Evolutionary conservation across 2,888 invertebrate species (phyloP), one percentile per base, ranked within the genome.

Genomic region (Leptinotarsa juncta): DNA sequence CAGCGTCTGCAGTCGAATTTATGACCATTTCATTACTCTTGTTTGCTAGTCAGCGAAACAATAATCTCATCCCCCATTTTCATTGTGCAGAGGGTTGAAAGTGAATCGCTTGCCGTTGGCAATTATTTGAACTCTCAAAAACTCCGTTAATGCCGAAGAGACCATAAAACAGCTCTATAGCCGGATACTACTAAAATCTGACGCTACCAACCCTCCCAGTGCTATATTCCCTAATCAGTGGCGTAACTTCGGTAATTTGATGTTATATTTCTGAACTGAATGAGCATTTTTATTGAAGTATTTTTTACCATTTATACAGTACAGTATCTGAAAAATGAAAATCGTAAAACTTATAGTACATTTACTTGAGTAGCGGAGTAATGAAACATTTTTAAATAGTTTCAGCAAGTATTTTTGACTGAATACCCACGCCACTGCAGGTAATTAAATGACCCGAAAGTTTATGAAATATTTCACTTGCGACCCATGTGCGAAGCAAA

Each of bases 11-110:
- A 42, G 62, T 12, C 3, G 16, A 62, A 26, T 62, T 62, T 62
- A 62, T 62, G 7, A 42, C n/a, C 62, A n/a, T 62, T 62, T 62
- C 42, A 62, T 62, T 62, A 62, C 42, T 62, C 16, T 62, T 62
- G 42, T 62, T 62, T 62, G 62, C 15, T 32, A 62, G 32, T 26
- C 62, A 18, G 16, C 16, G 32, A 32, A 62, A 18, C 62, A 42
- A 62, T 62, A 62, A 62, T n/a, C 16, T n/a, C 62, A 42, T 32
- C 62, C 62, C 62, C 62, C 62, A 5, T 32, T 62, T 62, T 12
- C 62, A 26, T 62, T 62, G 32, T n/a, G 32, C 62, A 18, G 62
- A 62, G 62, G 62, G 62, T 15, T 62, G n/a, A 18, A 62, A 62
- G 1, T 62, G 14, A 3, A 62, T 62, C 16, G 42, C 32, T 57